phyloP scores from a whole-genome alignment of 1,140 invertebrate species.

The Subanguina moxae region DNA sequence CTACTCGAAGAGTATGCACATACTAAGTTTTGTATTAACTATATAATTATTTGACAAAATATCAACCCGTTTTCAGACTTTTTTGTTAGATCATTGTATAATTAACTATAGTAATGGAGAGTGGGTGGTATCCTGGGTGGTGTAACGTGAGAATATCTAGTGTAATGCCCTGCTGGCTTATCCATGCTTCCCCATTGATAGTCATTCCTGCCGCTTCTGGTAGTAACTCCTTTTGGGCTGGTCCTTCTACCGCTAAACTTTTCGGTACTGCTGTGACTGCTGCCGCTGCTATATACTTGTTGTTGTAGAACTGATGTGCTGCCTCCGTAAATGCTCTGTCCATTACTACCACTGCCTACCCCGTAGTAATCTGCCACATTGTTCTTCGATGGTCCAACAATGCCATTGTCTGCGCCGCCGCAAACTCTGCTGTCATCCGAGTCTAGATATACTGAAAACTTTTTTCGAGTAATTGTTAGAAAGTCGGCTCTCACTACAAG shows the following conservation, averaged over 20 bases:
- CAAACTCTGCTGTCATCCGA: conserved; percentile 10
- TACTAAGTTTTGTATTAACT: no score
- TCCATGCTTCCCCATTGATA: no score
- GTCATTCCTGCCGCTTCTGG: background rate
- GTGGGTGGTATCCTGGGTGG: conserved; percentile 30
- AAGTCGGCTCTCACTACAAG: no score
- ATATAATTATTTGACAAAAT: no score
- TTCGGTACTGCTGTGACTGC: conserved; percentile 5
- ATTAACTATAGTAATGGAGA: conserved; percentile 36
- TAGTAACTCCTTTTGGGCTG: background rate
- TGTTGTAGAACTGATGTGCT: background rate
- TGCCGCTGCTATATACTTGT: background rate
- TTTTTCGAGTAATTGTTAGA: no score
- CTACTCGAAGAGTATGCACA: no score
- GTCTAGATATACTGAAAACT: conserved; percentile 36
- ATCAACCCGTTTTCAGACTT: no score
- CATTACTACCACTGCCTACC: background rate
- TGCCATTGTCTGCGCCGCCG: background rate
- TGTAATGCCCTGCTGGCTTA: conserved; percentile 23
- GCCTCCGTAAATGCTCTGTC: background rate
- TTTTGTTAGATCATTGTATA: no score
- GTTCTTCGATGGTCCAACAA: background rate
- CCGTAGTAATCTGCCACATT: background rate
- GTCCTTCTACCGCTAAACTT: background rate
- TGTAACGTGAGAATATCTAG: conserved; percentile 37